phyloP scores from a whole-genome alignment of 2,888 invertebrate species.

The Limnephilus marmoratus region DNA sequence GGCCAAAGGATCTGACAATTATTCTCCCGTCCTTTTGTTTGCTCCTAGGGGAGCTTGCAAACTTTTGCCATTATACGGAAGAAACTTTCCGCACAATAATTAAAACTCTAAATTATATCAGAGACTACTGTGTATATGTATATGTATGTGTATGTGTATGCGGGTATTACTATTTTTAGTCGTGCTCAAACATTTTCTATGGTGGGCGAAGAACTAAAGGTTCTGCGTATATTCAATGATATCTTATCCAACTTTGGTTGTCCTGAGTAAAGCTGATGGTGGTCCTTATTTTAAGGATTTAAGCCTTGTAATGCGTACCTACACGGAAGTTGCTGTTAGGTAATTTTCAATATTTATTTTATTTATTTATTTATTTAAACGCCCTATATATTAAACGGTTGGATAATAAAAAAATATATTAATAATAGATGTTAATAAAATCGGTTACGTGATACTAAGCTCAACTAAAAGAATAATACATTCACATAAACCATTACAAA shows the following conservation, averaged over 20 bases:
- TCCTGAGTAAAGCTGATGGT: not conserved
- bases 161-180: not conserved
- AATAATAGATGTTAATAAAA: too few species aligned
- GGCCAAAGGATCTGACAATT: slow-evolving; percentile 32
- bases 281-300: too few species aligned
- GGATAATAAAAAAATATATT: too few species aligned
- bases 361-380: too few species aligned
- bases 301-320: too few species aligned
- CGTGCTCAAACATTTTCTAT: not conserved
- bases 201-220: not conserved
- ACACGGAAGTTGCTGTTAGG: too few species aligned
- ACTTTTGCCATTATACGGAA: slow-evolving; percentile 31
- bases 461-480: too few species aligned
- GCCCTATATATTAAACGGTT: too few species aligned
- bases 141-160: not conserved
- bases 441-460: too few species aligned
- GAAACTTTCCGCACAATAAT: slow-evolving; percentile 33
- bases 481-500: too few species aligned
- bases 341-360: too few species aligned
- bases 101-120: not conserved
- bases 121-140: not conserved
- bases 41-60: slow-evolving; percentile 18
- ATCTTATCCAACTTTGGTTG: not conserved
- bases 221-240: not conserved
- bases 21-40: slow-evolving; percentile 20